Percentiles rank a stretch among this genome's conserved stretches.
These are phyloP conservation scores for Bombus confusus DNA, from an alignment of 1,140 invertebrate species.

Conservation along the genomic window DNA sequence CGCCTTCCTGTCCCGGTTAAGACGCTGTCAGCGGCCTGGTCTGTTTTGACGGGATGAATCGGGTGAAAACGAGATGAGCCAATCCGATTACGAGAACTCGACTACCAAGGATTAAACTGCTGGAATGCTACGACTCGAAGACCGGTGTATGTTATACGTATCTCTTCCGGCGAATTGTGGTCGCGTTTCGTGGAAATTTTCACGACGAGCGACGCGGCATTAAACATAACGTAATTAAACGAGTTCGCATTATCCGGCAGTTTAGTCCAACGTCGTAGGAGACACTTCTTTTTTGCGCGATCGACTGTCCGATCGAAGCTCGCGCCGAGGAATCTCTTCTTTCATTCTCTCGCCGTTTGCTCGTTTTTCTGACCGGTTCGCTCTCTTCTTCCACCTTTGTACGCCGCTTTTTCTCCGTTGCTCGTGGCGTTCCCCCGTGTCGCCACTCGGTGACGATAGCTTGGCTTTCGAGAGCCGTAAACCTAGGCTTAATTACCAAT, in stretches of 20 bases:
- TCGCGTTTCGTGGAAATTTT: not conserved
- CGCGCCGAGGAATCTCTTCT: slow-evolving; percentile 21
- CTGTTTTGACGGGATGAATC: slow-evolving; percentile 66
- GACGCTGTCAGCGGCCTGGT: slow-evolving; percentile 17
- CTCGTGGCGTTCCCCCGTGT: not conserved
- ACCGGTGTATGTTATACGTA: not conserved
- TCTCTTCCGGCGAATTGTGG: not conserved
- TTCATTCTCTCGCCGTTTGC: slow-evolving; percentile 46
- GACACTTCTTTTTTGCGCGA: slow-evolving; percentile 48
- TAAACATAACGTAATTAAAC: slow-evolving; percentile 57
- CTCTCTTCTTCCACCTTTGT: slow-evolving; percentile 15
- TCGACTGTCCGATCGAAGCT: not conserved
- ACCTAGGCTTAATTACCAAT: slow-evolving; percentile 81
- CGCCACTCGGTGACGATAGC: slow-evolving; percentile 51
- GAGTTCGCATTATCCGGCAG: slow-evolving; percentile 42
- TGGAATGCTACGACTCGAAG: slow-evolving; percentile 2
- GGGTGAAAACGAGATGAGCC: slow-evolving; percentile 58
- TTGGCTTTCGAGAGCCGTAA: slow-evolving; percentile 71
- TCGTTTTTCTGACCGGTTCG: slow-evolving; percentile 25
- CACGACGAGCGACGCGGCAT: not conserved
- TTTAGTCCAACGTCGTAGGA: slow-evolving; percentile 42
- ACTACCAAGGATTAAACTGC: slow-evolving; percentile 53
- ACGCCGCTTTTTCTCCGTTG: not conserved
- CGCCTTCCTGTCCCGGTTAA: not conserved
- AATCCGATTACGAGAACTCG: slow-evolving; percentile 62